Conservation (phyloP, 1,140 invertebrate genomes). For the Drosophila tristis region DNA sequence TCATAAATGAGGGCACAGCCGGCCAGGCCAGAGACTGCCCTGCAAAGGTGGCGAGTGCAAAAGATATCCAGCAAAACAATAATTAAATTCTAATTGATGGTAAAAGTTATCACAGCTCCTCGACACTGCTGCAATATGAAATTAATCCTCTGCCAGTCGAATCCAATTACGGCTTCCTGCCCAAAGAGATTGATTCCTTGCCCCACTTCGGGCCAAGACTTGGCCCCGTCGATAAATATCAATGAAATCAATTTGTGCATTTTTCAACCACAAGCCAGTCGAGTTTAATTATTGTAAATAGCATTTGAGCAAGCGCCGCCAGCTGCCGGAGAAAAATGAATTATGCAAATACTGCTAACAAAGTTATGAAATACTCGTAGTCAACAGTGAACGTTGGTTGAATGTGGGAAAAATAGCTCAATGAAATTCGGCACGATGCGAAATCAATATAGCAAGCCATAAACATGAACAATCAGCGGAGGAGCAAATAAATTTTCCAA, state of each 20-base stretch:
- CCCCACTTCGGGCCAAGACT: constrained; percentile 7
- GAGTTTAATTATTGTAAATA: constrained; percentile 52
- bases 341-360: constrained; percentile 53
- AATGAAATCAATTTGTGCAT: constrained; percentile 60
- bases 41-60: background rate
- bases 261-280: constrained; percentile 32
- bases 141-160: no score
- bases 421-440: constrained; percentile 41
- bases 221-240: constrained; percentile 42
- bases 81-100: no score
- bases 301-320: constrained; percentile 16
- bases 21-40: background rate
- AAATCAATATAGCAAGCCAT: constrained; percentile 65
- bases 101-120: no score
- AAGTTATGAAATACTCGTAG: constrained; percentile 25
- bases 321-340: constrained; percentile 34
- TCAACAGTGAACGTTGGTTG: constrained; percentile 1
- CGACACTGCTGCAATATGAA: no score
- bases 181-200: background rate
- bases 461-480: constrained; percentile 72
- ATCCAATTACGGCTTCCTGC: no score
- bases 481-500: constrained; percentile 72
- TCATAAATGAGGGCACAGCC: constrained; percentile 30
- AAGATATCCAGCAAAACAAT: no score
- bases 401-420: constrained; percentile 31